A percentile compares a stretch with the other conserved stretches of the same genome.
phyloP scores from a whole-genome alignment of 2,888 invertebrate genomes.

The Nycteola revayana region DNA sequence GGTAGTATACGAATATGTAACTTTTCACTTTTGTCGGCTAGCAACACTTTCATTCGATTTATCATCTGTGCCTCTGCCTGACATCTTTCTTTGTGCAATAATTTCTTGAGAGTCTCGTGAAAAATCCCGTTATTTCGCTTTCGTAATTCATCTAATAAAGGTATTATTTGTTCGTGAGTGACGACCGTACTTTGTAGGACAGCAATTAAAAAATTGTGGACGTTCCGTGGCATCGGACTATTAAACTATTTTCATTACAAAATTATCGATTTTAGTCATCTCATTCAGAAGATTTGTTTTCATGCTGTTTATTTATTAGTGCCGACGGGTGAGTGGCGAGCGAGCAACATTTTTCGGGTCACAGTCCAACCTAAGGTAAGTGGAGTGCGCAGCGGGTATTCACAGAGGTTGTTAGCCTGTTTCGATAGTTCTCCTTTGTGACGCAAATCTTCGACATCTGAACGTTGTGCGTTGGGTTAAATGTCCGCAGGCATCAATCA shows the following conservation, averaged over 20 bases:
- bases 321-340: slow-evolving; percentile 55
- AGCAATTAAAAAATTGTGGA: slow-evolving; percentile 46
- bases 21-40: no score
- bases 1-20: background rate
- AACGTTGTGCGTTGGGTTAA: slow-evolving; percentile 22
- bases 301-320: slow-evolving; percentile 74
- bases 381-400: slow-evolving; percentile 30
- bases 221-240: slow-evolving; percentile 52
- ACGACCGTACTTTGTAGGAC: slow-evolving; percentile 49
- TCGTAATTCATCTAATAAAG: slow-evolving; percentile 74
- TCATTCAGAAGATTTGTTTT: slow-evolving; percentile 58
- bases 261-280: slow-evolving; percentile 73
- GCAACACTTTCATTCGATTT: slow-evolving; percentile 28
- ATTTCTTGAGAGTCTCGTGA: slow-evolving; percentile 64
- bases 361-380: slow-evolving; percentile 72
- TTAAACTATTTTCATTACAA: slow-evolving; percentile 53
- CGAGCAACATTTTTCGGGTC: slow-evolving; percentile 68
- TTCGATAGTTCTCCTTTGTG: slow-evolving; percentile 37
- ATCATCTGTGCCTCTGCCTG: slow-evolving; percentile 50
- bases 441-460: slow-evolving; percentile 38
- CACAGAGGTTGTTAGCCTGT: slow-evolving; percentile 28
- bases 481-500: slow-evolving; percentile 36
- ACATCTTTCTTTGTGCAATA: slow-evolving; percentile 73
- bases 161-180: slow-evolving; percentile 62
- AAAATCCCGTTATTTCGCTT: slow-evolving; percentile 77